Evolutionary conservation across 2,797 vertebrate genomes (phyloP).

Genomic region (Arnoldichthys spilopterus): DNA sequence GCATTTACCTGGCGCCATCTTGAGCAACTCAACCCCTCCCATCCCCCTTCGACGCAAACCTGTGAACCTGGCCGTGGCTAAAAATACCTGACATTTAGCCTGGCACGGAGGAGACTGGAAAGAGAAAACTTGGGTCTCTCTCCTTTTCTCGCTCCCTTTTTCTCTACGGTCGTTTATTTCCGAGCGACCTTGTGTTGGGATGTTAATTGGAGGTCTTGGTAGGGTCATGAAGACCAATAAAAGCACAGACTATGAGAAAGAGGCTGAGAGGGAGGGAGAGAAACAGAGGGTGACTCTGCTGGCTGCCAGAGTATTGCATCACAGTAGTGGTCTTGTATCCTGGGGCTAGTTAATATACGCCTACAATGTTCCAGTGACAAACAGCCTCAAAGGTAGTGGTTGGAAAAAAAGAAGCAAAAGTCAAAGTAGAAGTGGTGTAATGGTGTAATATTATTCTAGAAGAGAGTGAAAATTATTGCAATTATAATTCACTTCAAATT

Average conservation of each 20-base stretch:
- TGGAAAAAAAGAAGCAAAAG: not conserved
- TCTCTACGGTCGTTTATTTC: conserved; percentile 49
- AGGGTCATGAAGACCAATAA: conserved; percentile 40
- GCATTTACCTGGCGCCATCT: not conserved
- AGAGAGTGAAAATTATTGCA: not conserved
- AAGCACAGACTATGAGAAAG: conserved; percentile 24
- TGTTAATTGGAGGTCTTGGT: conserved; percentile 55
- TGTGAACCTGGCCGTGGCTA: conserved; percentile 28
- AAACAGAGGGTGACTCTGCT: conserved; percentile 9
- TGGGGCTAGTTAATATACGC: conserved; percentile 6
- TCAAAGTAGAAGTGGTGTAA: not conserved
- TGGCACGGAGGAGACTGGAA: conserved; percentile 20
- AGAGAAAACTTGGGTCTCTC: conserved; percentile 1
- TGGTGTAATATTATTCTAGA: not conserved
- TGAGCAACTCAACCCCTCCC: not conserved
- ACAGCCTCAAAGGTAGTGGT: not conserved
- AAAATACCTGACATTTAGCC: conserved; percentile 55
- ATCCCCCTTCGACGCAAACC: not conserved
- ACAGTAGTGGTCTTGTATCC: conserved; percentile 6
- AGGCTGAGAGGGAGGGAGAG: not conserved
- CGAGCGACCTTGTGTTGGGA: conserved; percentile 24
- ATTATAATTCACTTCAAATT: too few relatives aligned
- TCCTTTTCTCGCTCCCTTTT: not conserved
- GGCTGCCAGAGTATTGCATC: conserved; percentile 7
- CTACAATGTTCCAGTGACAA: conserved; percentile 6